Conservation (phyloP, 1,140 invertebrate species). For the Drosophila mauritiana region DNA sequence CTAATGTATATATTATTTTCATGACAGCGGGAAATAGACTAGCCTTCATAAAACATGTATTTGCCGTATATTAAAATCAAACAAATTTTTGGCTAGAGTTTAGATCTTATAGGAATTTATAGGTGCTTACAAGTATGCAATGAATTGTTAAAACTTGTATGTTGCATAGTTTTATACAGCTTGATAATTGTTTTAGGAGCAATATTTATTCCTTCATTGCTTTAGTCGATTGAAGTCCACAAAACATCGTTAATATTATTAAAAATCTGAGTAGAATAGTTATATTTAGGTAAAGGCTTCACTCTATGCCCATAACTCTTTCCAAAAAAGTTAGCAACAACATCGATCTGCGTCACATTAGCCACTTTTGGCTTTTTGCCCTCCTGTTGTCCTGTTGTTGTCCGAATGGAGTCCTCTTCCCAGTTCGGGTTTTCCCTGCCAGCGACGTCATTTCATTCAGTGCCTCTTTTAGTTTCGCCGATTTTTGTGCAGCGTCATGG, state of each 20-base stretch:
- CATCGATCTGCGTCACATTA: slow-evolving; percentile 35
- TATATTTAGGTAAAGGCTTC: background rate
- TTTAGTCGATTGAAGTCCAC: no score
- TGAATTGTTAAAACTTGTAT: no score
- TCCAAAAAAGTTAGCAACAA: slow-evolving; percentile 5
- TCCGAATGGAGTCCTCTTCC: slow-evolving; percentile 11
- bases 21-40: no score
- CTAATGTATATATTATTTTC: no score
- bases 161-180: background rate
- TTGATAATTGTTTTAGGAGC: no score
- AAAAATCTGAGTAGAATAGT: background rate
- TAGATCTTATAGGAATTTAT: no score
- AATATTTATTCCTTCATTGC: no score
- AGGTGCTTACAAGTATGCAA: no score
- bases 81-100: no score
- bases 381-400: background rate
- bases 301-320: slow-evolving; percentile 2
- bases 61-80: no score
- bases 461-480: slow-evolving; percentile 39
- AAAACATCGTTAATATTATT: no score
- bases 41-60: no score
- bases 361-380: slow-evolving; percentile 6
- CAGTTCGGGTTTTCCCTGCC: slow-evolving; percentile 1
- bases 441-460: slow-evolving; percentile 76
- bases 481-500: slow-evolving; percentile 65